A percentile compares a stretch with the other conserved stretches of the same genome.
Evolutionary conservation across 2,888 invertebrate genomes (phyloP).

Genomic region (Scrobipalpa costella): DNA sequence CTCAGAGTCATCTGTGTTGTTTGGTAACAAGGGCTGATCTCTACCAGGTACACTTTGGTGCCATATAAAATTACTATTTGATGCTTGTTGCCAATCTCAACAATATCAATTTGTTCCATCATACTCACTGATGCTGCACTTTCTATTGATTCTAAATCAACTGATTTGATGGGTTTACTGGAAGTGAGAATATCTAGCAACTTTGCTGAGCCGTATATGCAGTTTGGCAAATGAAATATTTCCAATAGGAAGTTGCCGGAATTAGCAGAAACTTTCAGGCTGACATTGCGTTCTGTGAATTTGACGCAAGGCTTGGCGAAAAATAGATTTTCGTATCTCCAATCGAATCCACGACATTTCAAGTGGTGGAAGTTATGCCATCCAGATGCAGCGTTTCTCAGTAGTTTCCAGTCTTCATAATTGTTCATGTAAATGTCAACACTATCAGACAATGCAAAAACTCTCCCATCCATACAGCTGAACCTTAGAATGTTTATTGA

Average conservation of each 20-base stretch:
- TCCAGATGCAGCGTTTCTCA: background rate
- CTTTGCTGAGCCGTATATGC: conserved; percentile 1
- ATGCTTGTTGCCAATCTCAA: background rate
- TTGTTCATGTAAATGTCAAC: background rate
- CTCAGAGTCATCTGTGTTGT: background rate
- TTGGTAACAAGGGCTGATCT: background rate
- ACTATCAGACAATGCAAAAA: background rate
- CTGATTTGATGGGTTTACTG: background rate
- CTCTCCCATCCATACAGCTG: background rate
- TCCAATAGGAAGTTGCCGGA: background rate
- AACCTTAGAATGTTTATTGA: background rate
- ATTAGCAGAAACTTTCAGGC: background rate
- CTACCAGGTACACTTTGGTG: background rate
- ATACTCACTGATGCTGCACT: too few species aligned
- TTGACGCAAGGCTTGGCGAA: background rate
- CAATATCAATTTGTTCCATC: background rate
- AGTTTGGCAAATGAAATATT: background rate
- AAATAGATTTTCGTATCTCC: background rate
- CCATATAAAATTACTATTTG: background rate
- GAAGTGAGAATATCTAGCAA: background rate
- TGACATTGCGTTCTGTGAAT: background rate
- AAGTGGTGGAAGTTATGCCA: background rate
- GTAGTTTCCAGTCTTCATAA: background rate
- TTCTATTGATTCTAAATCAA: background rate
- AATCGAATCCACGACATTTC: background rate